These are phyloP conservation scores for Agelas oroides DNA, from an alignment of 37 sponge, comb jelly and placozoan species.

Conservation along the genomic window DNA sequence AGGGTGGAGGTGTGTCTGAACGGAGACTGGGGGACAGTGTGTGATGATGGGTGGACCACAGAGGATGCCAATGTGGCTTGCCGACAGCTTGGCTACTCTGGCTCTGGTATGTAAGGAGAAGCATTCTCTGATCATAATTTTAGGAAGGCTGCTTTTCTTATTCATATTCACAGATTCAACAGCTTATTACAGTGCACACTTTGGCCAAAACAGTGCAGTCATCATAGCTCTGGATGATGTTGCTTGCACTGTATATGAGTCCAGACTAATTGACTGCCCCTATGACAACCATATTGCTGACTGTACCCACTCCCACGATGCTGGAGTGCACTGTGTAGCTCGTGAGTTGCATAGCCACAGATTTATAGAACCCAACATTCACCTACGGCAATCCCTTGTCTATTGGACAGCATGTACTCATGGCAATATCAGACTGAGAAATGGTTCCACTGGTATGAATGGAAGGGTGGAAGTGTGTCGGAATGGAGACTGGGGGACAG, in stretches of 20 bases:
- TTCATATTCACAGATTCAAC: too few species aligned
- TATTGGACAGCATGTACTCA: neutral
- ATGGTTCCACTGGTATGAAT: neutral
- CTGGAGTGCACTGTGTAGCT: neutral
- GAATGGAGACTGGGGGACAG: slow-evolving; percentile 5
- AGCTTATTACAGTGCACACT: too few species aligned
- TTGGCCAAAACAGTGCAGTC: neutral
- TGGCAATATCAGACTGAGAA: neutral
- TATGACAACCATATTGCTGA: too few species aligned
- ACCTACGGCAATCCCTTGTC: neutral
- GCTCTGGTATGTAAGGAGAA: neutral
- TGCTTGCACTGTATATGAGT: neutral
- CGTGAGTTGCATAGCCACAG: too few species aligned
- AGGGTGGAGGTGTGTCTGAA: slow-evolving; percentile 45
- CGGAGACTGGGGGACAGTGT: slow-evolving; percentile 25
- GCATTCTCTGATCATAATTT: too few species aligned
- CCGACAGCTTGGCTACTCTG: slow-evolving; percentile 2
- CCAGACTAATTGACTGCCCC: neutral
- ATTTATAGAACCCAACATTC: neutral
- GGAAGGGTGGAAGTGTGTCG: neutral
- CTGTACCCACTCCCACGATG: too few species aligned
- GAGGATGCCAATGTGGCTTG: slow-evolving; percentile 20
- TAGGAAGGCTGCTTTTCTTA: too few species aligned
- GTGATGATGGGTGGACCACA: slow-evolving; percentile 22
- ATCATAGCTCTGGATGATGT: slow-evolving; percentile 7